Evolutionary conservation across 2,113 vertebrate genomes (phyloP).

Genomic region (Taurulus bubalis): DNA sequence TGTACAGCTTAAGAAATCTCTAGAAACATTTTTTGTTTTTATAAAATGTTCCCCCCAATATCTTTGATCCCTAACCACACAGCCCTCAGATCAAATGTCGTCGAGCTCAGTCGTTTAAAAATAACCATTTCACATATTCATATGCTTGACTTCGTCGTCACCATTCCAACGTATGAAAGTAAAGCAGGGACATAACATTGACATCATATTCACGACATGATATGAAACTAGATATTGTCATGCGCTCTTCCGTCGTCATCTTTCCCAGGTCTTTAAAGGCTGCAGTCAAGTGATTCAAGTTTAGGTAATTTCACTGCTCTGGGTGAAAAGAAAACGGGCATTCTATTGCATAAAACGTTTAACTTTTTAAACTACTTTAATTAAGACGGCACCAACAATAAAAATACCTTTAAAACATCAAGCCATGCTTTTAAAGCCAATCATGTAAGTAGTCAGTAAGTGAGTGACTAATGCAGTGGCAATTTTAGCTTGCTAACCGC

Average conservation of each 20-base stretch:
- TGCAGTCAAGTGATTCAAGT: slow-evolving; percentile 10
- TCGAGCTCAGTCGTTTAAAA: background rate
- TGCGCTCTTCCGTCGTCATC: slow-evolving; percentile 6
- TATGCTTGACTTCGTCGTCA: background rate
- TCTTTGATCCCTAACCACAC: background rate
- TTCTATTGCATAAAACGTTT: background rate
- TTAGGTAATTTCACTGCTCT: slow-evolving; percentile 9
- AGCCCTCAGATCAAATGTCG: background rate
- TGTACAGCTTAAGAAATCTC: background rate
- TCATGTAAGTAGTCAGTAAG: background rate
- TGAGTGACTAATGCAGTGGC: background rate
- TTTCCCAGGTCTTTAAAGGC: background rate
- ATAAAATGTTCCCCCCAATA: background rate
- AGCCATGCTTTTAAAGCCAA: background rate
- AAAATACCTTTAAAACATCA: background rate
- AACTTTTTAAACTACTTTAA: background rate
- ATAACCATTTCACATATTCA: background rate
- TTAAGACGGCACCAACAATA: background rate
- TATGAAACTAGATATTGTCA: slow-evolving; percentile 39
- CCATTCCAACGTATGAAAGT: slow-evolving; percentile 24
- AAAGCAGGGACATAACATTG: slow-evolving; percentile 11
- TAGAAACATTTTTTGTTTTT: too few relatives aligned
- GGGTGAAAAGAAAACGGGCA: background rate
- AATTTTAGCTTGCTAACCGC: slow-evolving; percentile 49
- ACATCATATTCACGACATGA: slow-evolving; percentile 37